Base-by-base conservation (phyloP, 2,888 invertebrate genomes). In the Drosophila dives region DNA sequence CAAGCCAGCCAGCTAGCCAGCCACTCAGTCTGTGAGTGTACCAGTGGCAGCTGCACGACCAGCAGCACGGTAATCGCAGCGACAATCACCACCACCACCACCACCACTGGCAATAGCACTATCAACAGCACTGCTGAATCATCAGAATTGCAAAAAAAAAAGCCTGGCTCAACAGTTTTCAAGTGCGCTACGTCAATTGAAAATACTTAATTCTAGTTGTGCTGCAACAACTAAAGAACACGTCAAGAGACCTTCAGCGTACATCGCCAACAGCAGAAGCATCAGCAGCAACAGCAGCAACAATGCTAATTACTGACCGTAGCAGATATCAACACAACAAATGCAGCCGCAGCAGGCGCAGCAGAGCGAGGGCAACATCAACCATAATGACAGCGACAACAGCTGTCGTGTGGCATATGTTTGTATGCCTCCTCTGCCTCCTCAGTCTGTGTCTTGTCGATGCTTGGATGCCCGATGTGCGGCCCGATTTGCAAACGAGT, bases 381-480 rank as follows among this genome's bases (percentile, higher is more conserved):
- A 6, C 48, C 63, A 53, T 64, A 61, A 64, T 64, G 54, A 33
- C 54, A 60, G 63, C 65, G 53, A 38, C 49, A 65, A 42, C 72
- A 76, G 58, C 29, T 61, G 66, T 68, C 60, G 33, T 72, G 64
- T 36, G 69, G 38, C 60, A 40, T 45, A 38, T 42, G 29, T 10
- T 81, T 20, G 38, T 53, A 59, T 42, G 42, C 62, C 23, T 63
- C 17, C 38, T 66, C 58, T 49, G 49, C 61, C 26, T 54, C 15
- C 23, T 54, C 15, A 17, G 26, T 32, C 23, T 71, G 38, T 60
- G 62, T 51, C 26, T 75, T 29, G 75, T 54, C 54, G 23, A 6
- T 42, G 91, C 91, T 71, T 92, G 92, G 92, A 91, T 92, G 89
- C 92, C 92, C 75, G 92, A 92, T 84, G 86, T 92, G 72, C 91